phyloP scores from a whole-genome alignment of 1,140 invertebrate species.

The Druon quercuslanigerum region DNA sequence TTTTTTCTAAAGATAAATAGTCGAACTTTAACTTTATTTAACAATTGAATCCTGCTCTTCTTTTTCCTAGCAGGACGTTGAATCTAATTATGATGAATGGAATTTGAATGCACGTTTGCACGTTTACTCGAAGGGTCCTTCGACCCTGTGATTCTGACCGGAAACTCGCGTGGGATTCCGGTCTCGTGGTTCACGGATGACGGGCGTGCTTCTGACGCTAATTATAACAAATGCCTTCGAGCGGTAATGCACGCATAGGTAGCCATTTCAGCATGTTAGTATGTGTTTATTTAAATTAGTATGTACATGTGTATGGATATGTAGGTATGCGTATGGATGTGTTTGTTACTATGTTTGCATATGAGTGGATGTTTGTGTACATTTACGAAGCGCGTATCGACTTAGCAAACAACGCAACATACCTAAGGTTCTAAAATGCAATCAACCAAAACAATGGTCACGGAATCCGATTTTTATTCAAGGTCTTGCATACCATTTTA shows the following conservation, averaged over 20 bases:
- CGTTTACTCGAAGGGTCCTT: not conserved
- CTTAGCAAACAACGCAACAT: not conserved
- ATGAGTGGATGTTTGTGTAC: not conserved
- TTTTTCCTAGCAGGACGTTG: not conserved
- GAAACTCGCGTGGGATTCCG: constrained; percentile 55
- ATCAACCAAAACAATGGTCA: no score
- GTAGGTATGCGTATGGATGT: no score
- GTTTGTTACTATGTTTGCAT: not conserved
- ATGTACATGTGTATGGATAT: no score
- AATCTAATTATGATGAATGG: constrained; percentile 27
- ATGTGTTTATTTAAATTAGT: no score
- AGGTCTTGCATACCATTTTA: no score
- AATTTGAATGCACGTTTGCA: constrained; percentile 22
- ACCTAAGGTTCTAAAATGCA: no score
- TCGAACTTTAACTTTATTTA: not conserved
- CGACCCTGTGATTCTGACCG: constrained; percentile 47
- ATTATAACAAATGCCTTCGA: constrained; percentile 61
- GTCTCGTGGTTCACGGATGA: constrained; percentile 48
- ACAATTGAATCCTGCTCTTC: not conserved
- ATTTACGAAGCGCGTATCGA: not conserved
- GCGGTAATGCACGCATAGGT: constrained; percentile 32
- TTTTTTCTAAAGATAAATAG: not conserved
- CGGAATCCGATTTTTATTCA: no score
- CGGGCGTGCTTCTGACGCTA: constrained; percentile 54
- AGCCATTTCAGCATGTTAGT: not conserved